These are phyloP conservation scores for Chromis chromis DNA, from an alignment of 2,797 vertebrate species.

Conservation along the genomic window DNA sequence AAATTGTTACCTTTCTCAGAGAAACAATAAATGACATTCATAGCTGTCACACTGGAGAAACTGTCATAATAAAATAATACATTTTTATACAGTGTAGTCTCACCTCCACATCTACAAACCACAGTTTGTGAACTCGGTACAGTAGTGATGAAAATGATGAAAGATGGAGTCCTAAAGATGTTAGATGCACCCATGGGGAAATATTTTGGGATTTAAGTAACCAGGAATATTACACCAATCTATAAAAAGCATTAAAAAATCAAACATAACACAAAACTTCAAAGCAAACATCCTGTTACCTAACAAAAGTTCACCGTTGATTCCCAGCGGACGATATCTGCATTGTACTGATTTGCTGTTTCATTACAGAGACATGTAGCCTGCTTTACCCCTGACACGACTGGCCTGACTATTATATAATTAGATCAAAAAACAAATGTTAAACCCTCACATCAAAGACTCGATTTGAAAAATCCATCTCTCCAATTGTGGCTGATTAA, in stretches of 20 bases:
- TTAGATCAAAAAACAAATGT: slow-evolving; percentile 74
- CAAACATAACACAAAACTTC: slow-evolving; percentile 13
- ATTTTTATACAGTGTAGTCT: too few relatives aligned
- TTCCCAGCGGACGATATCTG: slow-evolving; percentile 37
- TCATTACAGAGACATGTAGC: slow-evolving; percentile 34
- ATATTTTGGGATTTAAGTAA: slow-evolving; percentile 24
- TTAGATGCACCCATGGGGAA: slow-evolving; percentile 1
- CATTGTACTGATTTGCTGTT: slow-evolving; percentile 55
- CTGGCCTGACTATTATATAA: slow-evolving; percentile 66
- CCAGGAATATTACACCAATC: neutral
- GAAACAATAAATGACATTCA: neutral
- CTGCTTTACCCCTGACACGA: slow-evolving; percentile 51
- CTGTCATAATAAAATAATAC: too few relatives aligned
- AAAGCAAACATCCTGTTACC: slow-evolving; percentile 30
- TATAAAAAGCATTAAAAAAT: slow-evolving; percentile 27
- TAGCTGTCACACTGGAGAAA: neutral
- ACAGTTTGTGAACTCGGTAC: neutral
- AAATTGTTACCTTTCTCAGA: neutral
- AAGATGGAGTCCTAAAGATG: slow-evolving; percentile 8
- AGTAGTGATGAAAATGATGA: neutral
- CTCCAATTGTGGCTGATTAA: slow-evolving; percentile 74
- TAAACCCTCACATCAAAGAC: slow-evolving; percentile 77
- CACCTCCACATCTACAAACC: neutral
- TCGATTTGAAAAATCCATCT: slow-evolving; percentile 75
- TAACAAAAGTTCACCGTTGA: slow-evolving; percentile 28